Evolutionary conservation across 2,797 vertebrate species (phyloP).

Genomic region (Pelobates cultripes): DNA sequence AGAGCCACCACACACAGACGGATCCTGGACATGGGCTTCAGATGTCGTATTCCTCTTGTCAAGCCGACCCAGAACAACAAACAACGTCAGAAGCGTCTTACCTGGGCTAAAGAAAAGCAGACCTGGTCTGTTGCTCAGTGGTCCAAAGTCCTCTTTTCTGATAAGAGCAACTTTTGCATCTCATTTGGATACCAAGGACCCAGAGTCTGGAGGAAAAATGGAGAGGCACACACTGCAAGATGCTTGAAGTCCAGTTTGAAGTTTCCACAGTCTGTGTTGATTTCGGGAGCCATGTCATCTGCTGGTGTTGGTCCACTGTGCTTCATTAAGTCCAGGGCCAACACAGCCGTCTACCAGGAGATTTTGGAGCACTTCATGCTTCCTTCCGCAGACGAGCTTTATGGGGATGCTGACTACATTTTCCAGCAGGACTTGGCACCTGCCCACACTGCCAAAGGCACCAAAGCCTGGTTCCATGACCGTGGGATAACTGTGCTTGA

Average conservation of each 20-base stretch:
- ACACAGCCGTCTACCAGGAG: constrained; percentile 10
- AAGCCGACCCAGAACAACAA: not conserved
- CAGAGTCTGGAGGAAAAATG: constrained; percentile 8
- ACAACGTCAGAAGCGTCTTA: not conserved
- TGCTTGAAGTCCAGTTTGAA: constrained; percentile 14
- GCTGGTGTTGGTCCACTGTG: constrained; percentile 13
- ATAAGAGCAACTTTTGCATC: not conserved
- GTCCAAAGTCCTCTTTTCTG: not conserved
- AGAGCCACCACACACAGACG: constrained; percentile 5
- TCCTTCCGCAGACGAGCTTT: constrained; percentile 15
- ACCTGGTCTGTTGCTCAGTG: not conserved
- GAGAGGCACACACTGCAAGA: constrained; percentile 14
- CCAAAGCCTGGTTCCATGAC: too few relatives aligned
- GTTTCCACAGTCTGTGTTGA: not conserved
- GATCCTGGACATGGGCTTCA: constrained; percentile 2
- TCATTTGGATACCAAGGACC: constrained; percentile 4
- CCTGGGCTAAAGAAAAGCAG: not conserved
- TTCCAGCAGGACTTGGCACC: too few relatives aligned
- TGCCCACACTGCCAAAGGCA: too few relatives aligned
- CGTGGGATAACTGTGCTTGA: too few relatives aligned
- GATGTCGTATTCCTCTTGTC: not conserved
- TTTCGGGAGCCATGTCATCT: constrained; percentile 14
- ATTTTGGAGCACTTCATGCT: constrained; percentile 19
- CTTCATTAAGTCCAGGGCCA: constrained; percentile 12
- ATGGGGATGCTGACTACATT: not conserved